Evolutionary conservation across 1,140 invertebrate genomes (phyloP), one percentile per base, ranked within the genome.

Genomic region (Hyles euphorbiae): DNA sequence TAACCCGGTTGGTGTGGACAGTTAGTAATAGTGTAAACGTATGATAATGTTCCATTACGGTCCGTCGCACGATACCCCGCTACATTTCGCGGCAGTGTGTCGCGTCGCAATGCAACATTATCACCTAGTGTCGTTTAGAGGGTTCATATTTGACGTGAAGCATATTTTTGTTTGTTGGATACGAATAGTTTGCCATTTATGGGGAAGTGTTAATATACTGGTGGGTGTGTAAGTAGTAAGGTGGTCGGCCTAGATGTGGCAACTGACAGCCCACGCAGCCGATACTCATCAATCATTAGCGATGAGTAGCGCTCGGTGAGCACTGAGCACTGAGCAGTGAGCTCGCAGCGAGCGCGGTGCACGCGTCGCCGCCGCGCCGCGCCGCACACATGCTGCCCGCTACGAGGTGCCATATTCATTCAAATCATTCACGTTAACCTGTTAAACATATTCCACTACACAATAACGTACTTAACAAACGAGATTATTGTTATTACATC

Each of bases 221-320:
- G 75, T 80, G 69, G 74, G 72, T 78, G 75, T 72, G 57, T 71
- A 73, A 66, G 67, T 73, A 74, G 73, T 69, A 68, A 68, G 63
- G 67, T 61, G 67, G 61, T 70, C 68, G 60, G 64, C 64, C 63
- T 63, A 74, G 67, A 68, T 74, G 64, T 74, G 58, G 68, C 74
- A 58, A 61, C 81, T 74, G 58, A 67, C 74, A 58, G 60, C 81
- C 82, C 70, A 84, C 80, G 69, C 77, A 65, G 53, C 66, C 65
- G 71, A 76, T 78, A 65, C 63, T 72, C 73, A 79, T 85, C 76
- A 75, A 85, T 84, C 79, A 83, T 81, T 74, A 75, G 61, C 73
- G 61, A 76, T 78, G 78, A 72, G 65, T 71, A 57, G 65, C 61
- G 58, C 53, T 67, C 58, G 71, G 70, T 77, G 65, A 72, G 79